Conservation (phyloP, 92 coral and sea anemone genomes). For the Paragorgia papillata region DNA sequence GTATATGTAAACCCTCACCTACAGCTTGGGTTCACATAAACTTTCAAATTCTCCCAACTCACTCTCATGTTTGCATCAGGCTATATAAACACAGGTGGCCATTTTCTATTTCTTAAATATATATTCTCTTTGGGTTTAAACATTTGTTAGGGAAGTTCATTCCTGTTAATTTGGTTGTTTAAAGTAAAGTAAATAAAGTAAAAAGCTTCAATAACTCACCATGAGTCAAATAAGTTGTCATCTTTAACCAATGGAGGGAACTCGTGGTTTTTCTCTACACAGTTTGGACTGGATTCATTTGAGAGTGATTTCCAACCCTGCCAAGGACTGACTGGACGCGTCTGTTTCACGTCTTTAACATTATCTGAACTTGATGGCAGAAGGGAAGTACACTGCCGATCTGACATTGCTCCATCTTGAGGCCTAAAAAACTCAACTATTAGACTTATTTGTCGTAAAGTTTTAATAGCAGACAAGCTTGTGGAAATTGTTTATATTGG, state of each 20-base stretch:
- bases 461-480: too few relatives aligned
- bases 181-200: too few relatives aligned
- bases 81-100: too few relatives aligned
- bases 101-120: too few relatives aligned
- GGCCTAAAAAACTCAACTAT: constrained; percentile 5
- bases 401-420: constrained; percentile 27
- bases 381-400: constrained; percentile 54
- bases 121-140: too few relatives aligned
- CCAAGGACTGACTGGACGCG: constrained; percentile 1
- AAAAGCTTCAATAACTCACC: constrained; percentile 28
- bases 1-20: too few relatives aligned
- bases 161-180: neutral
- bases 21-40: too few relatives aligned
- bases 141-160: neutral
- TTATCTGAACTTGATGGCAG: constrained; percentile 52
- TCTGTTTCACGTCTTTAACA: neutral
- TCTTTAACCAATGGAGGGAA: constrained; percentile 88
- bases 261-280: constrained; percentile 47
- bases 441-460: too few relatives aligned
- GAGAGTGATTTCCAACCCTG: constrained; percentile 27
- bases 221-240: constrained; percentile 50
- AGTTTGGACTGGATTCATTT: constrained; percentile 31
- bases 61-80: too few relatives aligned
- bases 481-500: too few relatives aligned
- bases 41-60: too few relatives aligned